Evolutionary conservation across 2,888 invertebrate genomes (phyloP), one percentile per base, ranked within the genome.

Genomic region (Ypsolopha scabrella): DNA sequence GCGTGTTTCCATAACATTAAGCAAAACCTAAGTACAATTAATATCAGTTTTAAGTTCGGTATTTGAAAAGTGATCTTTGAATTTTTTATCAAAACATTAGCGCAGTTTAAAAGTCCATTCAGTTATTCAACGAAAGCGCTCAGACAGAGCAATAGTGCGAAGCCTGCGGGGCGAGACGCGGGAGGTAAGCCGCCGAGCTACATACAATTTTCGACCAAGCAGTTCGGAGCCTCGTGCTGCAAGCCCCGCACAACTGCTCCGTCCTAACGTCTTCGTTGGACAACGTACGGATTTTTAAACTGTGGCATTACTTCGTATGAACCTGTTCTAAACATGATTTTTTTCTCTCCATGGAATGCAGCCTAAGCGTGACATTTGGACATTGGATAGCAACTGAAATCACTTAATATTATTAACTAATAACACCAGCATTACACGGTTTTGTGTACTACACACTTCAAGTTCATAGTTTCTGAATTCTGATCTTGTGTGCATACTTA

Each of bases 331-430:
- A 44, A 50, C 14, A 50, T 49, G 36, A 48, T 44, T 55, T 52
- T 50, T 57, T 61, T 61, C 59, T 58, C 54, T 54, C 65, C 65
- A 67, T 58, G 85, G 85, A 82, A 82, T 82, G 85, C 85, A 86
- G 85, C 85, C 79, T 86, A 86, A 82, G 60, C 75, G 59, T 68
- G 73, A 67, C 63, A 64, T 69, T 68, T 72, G 74, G 74, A 75
- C 70, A 62, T 59, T 67, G 54, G 58, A 41, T 11, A 14, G 41
- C 37, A 35, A 50, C 35, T 35, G 39, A 41, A 35, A 37, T 44
- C 41, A 41, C 38, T 44, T 38, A 45, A 14, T 50, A 50, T 49
- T 39, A 47, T 24, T 45, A 45, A 44, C 14, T 38, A 24, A 51
- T 43, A 51, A 51, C 37, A 38, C 39, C 33, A 46, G 47, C 47